phyloP scores from a whole-genome alignment of 2,888 invertebrate species.

The Tachina fera region DNA sequence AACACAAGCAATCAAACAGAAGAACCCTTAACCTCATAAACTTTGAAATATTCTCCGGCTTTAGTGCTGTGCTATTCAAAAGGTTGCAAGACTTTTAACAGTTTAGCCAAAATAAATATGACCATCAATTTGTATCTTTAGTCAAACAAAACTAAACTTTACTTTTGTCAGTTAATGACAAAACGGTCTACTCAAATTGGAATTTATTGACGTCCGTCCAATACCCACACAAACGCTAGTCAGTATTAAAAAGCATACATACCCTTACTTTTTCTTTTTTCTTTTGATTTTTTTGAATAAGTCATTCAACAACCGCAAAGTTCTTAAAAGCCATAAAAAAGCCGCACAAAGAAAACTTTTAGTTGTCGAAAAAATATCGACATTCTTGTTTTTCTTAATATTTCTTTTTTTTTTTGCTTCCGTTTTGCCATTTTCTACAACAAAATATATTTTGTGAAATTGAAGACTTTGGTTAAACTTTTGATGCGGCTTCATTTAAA shows the following conservation, averaged over 20 bases:
- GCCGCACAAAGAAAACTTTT: conserved; percentile 62
- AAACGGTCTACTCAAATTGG: conserved; percentile 17
- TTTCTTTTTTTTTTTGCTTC: conserved; percentile 11
- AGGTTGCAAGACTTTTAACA: conserved; percentile 53
- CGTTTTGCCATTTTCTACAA: background rate
- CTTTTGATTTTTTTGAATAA: background rate
- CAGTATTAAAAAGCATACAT: no score
- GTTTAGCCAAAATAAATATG: conserved; percentile 54
- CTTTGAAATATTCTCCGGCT: conserved; percentile 36
- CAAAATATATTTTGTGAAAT: conserved; percentile 38
- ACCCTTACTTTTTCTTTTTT: no score
- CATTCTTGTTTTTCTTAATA: conserved; percentile 5
- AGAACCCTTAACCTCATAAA: conserved; percentile 64
- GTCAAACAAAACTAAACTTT: conserved; percentile 30
- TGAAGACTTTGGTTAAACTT: conserved; percentile 64
- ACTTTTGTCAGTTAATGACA: conserved; percentile 46
- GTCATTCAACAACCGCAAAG: conserved; percentile 42
- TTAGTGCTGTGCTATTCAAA: background rate
- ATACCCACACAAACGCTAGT: background rate
- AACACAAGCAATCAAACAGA: conserved; percentile 21
- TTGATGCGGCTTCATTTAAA: conserved; percentile 49
- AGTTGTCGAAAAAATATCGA: conserved; percentile 54
- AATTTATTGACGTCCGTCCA: background rate
- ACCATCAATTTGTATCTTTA: conserved; percentile 53
- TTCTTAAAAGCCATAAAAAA: conserved; percentile 53